phyloP scores from a whole-genome alignment of 2,113 vertebrate species.

The Lipophrys pholis region DNA sequence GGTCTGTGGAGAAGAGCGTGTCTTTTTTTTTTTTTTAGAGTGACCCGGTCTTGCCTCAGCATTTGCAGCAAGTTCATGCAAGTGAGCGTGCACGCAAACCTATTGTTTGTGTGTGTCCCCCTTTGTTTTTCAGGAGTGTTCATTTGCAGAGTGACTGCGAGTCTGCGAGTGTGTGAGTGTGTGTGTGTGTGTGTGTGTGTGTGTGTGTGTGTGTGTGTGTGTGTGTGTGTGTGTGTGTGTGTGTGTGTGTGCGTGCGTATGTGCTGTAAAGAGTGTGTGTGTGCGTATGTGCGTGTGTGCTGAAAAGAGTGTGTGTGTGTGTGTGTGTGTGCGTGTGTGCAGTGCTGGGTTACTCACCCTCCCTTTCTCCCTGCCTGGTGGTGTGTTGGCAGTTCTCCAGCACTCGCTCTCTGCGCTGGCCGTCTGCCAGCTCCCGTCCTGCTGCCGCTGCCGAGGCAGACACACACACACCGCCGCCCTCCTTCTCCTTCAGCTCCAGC shows the following conservation, averaged over 20 bases:
- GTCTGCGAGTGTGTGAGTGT: constrained; percentile 11
- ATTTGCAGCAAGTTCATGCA: constrained; percentile 64
- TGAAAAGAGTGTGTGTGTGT: constrained; percentile 17
- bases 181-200: constrained; percentile 11
- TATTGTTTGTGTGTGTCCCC: constrained; percentile 64
- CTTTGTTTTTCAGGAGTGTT: constrained; percentile 32
- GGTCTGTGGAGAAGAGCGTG: constrained; percentile 3
- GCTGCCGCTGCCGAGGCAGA: constrained; percentile 74
- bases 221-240: constrained; percentile 26
- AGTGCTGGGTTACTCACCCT: constrained; percentile 76
- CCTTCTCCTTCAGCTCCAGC: constrained; percentile 97
- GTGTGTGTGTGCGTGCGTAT: constrained; percentile 8
- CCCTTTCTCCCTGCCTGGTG: constrained; percentile 77
- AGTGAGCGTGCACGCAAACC: constrained; percentile 44
- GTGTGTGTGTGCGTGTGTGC: constrained; percentile 25
- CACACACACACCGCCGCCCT: constrained; percentile 85
- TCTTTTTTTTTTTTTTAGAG: constrained; percentile 70
- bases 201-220: constrained; percentile 30
- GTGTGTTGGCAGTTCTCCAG: constrained; percentile 91
- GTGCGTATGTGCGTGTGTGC: constrained; percentile 1
- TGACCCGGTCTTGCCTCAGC: constrained; percentile 69
- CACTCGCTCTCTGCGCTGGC: constrained; percentile 89
- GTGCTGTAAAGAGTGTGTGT: constrained; percentile 6
- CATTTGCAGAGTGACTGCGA: constrained; percentile 41
- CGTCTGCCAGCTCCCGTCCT: constrained; percentile 91